These are phyloP conservation scores for Bombus ignitus DNA, from an alignment of 1,140 invertebrate species.

Conservation along the genomic window DNA sequence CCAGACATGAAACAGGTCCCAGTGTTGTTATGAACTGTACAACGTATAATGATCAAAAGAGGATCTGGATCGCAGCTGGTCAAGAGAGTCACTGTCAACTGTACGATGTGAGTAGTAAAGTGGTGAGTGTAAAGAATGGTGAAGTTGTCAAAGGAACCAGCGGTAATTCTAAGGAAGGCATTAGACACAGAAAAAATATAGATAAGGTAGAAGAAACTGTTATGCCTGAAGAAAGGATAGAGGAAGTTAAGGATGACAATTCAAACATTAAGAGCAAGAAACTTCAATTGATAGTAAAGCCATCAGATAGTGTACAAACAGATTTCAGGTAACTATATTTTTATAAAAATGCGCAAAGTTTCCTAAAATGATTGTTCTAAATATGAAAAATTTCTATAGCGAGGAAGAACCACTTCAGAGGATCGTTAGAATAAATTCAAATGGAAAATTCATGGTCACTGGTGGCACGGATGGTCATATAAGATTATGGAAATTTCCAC, in stretches of 20 bases:
- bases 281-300: constrained; percentile 88
- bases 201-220: constrained; percentile 74
- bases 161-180: constrained; percentile 64
- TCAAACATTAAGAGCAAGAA: constrained; percentile 84
- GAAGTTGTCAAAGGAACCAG: constrained; percentile 78
- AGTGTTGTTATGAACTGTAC: constrained; percentile 96
- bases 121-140: constrained; percentile 82
- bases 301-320: constrained; percentile 90
- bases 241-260: constrained; percentile 78
- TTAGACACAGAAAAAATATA: constrained; percentile 79
- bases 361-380: not conserved
- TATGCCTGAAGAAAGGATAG: constrained; percentile 79
- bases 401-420: constrained; percentile 92
- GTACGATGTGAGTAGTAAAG: constrained; percentile 90
- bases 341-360: not conserved
- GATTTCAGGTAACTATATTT: constrained; percentile 86
- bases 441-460: constrained; percentile 92
- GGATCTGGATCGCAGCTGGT: constrained; percentile 92
- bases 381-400: constrained; percentile 63
- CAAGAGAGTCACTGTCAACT: constrained; percentile 96
- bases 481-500: constrained; percentile 94
- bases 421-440: constrained; percentile 91
- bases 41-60: constrained; percentile 86
- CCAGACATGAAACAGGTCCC: constrained; percentile 93
- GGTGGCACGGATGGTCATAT: constrained; percentile 95